phyloP scores from a whole-genome alignment of 1,140 invertebrate genomes.

The Pseudomyrmex dendroicus region DNA sequence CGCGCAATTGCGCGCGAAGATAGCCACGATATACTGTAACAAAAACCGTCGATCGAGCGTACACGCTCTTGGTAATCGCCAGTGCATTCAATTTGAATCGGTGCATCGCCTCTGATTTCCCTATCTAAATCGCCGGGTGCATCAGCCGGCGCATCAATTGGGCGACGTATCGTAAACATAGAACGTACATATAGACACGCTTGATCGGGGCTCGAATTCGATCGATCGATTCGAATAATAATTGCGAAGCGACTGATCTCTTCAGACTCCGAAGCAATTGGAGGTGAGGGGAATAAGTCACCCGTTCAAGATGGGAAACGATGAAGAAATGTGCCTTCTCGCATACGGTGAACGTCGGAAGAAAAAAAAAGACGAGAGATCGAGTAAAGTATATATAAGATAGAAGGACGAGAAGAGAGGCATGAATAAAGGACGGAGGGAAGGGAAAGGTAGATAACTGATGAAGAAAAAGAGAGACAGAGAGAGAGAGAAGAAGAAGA shows the following conservation, averaged over 20 bases:
- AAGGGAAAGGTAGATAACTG: slow-evolving; percentile 37
- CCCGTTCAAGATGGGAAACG: slow-evolving; percentile 34
- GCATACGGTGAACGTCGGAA: slow-evolving; percentile 16
- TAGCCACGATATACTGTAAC: slow-evolving; percentile 47
- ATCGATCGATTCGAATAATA: slow-evolving; percentile 56
- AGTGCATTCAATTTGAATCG: slow-evolving; percentile 59
- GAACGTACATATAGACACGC: slow-evolving; percentile 42
- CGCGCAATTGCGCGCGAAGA: slow-evolving; percentile 51
- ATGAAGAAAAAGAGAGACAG: slow-evolving; percentile 46
- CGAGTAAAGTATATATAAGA: slow-evolving; percentile 22
- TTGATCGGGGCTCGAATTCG: slow-evolving; percentile 43
- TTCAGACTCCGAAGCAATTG: not conserved
- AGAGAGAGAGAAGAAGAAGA: slow-evolving; percentile 62
- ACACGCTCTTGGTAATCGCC: slow-evolving; percentile 55
- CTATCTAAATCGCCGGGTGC: slow-evolving; percentile 61
- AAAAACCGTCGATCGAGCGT: slow-evolving; percentile 60
- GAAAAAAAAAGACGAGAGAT: slow-evolving; percentile 20
- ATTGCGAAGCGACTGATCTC: slow-evolving; percentile 41
- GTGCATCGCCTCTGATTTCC: slow-evolving; percentile 58
- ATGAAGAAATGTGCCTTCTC: slow-evolving; percentile 44
- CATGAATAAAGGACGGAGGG: not conserved
- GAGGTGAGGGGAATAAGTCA: slow-evolving; percentile 6
- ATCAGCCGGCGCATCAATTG: slow-evolving; percentile 61
- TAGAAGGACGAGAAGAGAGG: slow-evolving; percentile 62
- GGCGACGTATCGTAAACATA: slow-evolving; percentile 62